Evolutionary conservation across 2,888 invertebrate genomes (phyloP), one percentile per base, ranked within the genome.

Genomic region (Resseliella maxima): DNA sequence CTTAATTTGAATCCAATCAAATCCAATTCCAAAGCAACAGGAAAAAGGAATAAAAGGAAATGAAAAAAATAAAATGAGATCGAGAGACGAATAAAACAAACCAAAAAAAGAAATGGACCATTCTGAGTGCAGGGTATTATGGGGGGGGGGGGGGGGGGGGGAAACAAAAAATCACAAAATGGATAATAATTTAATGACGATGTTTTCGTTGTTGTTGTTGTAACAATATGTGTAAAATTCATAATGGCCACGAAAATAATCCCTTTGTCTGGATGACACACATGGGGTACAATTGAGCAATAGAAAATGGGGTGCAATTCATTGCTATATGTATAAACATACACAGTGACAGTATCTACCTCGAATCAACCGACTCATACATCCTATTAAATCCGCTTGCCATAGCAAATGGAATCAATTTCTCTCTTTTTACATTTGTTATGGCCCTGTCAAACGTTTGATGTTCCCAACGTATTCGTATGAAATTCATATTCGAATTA

Each of bases 141-240:
- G n/a, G n/a, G n/a, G n/a, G n/a, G n/a, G n/a, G n/a, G n/a, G n/a
- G n/a, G n/a, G n/a, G n/a, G 31, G 1, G 15, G 1, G 31, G 3
- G 15, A 72, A 8, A 59, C 15, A 72, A 38, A 38, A 38, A 81
- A 81, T 81, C 31, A 81, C 15, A 81, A 81, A 83, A 38, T 83
- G 83, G 38, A 83, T 83, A 83, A 83, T 83, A 41, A 83, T 81
- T 81, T 83, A 83, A 83, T 83, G 83, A 41, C 72, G 72, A 31
- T 38, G 41, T 83, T 1, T 5, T 54, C 24, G 35, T 31, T 18
- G 83, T 24, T 59, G 59, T 59, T 59, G 59, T 24, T 59, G 59
- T 59, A 24, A 59, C 59, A 59, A 59, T 59, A 59, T 59, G 59
- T 59, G 27, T 59, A 59, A 59, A 59, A 59, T 59, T 59, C 59